phyloP scores from a whole-genome alignment of 2,113 vertebrate species.

The Varanus salvator region DNA sequence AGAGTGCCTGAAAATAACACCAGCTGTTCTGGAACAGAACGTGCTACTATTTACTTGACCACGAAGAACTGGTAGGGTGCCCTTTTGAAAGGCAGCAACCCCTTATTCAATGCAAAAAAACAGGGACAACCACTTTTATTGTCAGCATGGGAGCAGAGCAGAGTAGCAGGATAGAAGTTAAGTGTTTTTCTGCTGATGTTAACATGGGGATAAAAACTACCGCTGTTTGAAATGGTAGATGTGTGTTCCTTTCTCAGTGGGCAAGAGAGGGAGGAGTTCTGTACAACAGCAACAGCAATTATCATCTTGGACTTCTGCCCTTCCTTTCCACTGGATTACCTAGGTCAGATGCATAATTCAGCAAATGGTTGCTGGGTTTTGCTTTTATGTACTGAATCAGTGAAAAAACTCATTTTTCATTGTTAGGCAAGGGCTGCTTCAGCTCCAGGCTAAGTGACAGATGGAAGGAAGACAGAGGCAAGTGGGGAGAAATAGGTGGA shows the following conservation, averaged over 20 bases:
- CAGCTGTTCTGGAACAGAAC: background rate
- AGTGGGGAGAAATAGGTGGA: background rate
- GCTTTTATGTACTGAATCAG: background rate
- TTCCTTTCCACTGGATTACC: background rate
- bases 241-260: background rate
- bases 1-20: background rate
- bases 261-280: background rate
- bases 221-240: conserved; percentile 1
- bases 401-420: background rate
- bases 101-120: background rate
- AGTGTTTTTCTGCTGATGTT: conserved; percentile 5
- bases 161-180: background rate
- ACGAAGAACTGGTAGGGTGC: background rate
- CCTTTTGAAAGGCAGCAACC: background rate
- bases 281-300: background rate
- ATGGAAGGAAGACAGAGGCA: background rate
- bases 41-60: background rate
- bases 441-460: background rate
- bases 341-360: background rate
- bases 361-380: background rate
- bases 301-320: background rate
- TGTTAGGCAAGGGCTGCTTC: background rate
- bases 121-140: background rate
- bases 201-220: background rate
- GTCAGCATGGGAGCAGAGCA: background rate